These are phyloP conservation scores for Zaprionus lineosus DNA, from an alignment of 2,888 invertebrate species.

Conservation along the genomic window DNA sequence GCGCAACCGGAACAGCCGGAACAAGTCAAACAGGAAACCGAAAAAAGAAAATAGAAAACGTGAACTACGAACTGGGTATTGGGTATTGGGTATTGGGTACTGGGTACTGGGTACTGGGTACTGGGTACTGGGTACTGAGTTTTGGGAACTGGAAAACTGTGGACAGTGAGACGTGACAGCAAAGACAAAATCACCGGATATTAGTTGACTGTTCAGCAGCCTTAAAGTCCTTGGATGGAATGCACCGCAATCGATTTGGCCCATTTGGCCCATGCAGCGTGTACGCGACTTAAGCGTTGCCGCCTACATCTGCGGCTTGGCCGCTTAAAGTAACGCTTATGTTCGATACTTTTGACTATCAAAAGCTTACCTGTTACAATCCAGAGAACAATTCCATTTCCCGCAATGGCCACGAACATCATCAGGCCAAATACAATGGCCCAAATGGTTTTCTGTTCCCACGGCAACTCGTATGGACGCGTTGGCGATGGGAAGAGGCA, in stretches of 20 bases:
- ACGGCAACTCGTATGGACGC: conserved; percentile 85
- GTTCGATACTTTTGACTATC: too few relatives aligned
- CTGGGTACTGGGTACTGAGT: too few relatives aligned
- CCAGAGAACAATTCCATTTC: conserved; percentile 96
- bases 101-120: too few relatives aligned
- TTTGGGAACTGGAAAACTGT: too few relatives aligned
- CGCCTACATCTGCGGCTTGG: neutral
- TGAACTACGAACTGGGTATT: conserved; percentile 7
- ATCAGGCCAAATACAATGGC: conserved; percentile 89
- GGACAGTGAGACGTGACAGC: conserved; percentile 42
- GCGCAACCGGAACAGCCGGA: conserved; percentile 6
- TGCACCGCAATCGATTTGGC: conserved; percentile 6
- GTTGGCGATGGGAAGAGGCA: conserved; percentile 85
- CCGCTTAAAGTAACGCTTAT: conserved; percentile 1
- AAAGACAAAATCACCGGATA: conserved; percentile 36
- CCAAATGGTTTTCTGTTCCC: conserved; percentile 89
- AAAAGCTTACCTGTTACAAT: conserved; percentile 90
- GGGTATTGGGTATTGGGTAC: too few relatives aligned
- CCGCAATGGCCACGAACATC: conserved; percentile 91
- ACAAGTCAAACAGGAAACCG: neutral
- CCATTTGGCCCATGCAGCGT: conserved; percentile 30
- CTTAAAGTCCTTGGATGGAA: conserved; percentile 10
- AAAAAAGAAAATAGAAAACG: neutral
- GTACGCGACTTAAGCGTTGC: conserved; percentile 25
- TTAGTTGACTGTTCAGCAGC: conserved; percentile 15